A percentile compares a stretch with the other conserved stretches of the same genome.
Conservation (phyloP, 2,888 invertebrate genomes). For the Hydrotaea diabolus region DNA sequence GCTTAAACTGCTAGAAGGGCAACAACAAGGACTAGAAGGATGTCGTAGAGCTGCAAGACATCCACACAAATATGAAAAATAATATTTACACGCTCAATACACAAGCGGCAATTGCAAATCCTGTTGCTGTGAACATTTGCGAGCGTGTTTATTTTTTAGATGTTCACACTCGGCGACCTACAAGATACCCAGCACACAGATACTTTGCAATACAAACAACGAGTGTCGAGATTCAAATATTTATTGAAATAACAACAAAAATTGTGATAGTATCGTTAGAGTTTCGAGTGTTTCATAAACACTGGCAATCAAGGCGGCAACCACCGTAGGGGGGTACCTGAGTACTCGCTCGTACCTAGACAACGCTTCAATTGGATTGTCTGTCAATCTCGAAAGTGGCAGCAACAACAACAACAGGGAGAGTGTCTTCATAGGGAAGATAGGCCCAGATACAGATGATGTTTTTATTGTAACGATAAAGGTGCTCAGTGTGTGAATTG, state of each 20-base stretch:
- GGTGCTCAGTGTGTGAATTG: slow-evolving; percentile 52
- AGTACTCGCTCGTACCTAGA: slow-evolving; percentile 40
- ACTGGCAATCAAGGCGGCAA: slow-evolving; percentile 44
- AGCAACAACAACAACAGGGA: too few species aligned
- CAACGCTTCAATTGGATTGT: slow-evolving; percentile 78
- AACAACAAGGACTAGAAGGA: slow-evolving; percentile 23
- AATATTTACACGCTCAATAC: slow-evolving; percentile 30
- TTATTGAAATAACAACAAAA: slow-evolving; percentile 8
- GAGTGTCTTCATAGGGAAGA: background rate
- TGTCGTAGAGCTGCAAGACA: background rate
- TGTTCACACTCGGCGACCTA: slow-evolving; percentile 56
- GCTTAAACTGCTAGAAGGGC: slow-evolving; percentile 24
- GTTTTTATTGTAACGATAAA: slow-evolving; percentile 49
- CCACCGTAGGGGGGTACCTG: slow-evolving; percentile 17
- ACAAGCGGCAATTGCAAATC: slow-evolving; percentile 28
- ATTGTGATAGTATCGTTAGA: slow-evolving; percentile 42
- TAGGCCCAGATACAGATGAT: slow-evolving; percentile 43
- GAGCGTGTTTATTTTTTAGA: slow-evolving; percentile 52
- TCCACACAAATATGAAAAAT: slow-evolving; percentile 30
- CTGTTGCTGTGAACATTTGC: slow-evolving; percentile 1
- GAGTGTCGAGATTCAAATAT: background rate
- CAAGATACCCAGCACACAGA: background rate
- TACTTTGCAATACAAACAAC: background rate
- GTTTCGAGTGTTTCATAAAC: slow-evolving; percentile 62
- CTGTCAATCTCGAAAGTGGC: slow-evolving; percentile 55